phyloP scores from a whole-genome alignment of 2,888 invertebrate species.

The Trisateles emortualis region DNA sequence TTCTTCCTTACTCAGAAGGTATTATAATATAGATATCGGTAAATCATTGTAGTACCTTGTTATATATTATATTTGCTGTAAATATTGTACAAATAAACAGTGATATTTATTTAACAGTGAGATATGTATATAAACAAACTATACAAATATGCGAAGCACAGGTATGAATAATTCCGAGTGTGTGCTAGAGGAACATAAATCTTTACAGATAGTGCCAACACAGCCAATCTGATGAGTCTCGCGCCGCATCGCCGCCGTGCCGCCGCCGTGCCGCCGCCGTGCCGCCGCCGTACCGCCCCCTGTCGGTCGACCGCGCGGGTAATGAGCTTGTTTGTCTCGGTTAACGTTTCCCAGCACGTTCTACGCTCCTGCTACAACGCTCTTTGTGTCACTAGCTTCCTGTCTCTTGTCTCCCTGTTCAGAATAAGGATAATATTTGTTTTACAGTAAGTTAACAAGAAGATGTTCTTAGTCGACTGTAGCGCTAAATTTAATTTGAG shows the following conservation, averaged over 20 bases:
- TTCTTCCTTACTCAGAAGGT: too few relatives aligned
- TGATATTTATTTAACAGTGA: not conserved
- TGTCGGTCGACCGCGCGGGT: conserved; percentile 60
- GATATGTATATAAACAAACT: conserved; percentile 18
- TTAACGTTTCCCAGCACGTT: conserved; percentile 66
- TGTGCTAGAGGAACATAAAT: conserved; percentile 44
- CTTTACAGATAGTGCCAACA: conserved; percentile 44
- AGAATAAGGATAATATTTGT: conserved; percentile 42
- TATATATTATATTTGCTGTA: too few relatives aligned
- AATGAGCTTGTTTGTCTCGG: conserved; percentile 72
- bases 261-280: not conserved
- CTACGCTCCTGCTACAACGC: conserved; percentile 53
- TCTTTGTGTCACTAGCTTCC: conserved; percentile 49
- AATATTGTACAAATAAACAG: too few relatives aligned
- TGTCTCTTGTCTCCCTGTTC: conserved; percentile 39
- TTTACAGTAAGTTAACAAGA: conserved; percentile 35
- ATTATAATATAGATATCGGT: too few relatives aligned
- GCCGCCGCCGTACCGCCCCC: not conserved
- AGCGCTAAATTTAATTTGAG: conserved; percentile 12
- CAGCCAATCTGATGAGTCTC: conserved; percentile 52
- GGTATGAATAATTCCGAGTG: conserved; percentile 43
- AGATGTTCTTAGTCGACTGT: conserved; percentile 25
- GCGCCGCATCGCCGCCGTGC: conserved; percentile 47
- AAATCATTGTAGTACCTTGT: too few relatives aligned
- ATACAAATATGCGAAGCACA: conserved; percentile 27